A percentile compares a stretch with the other conserved stretches of the same genome.
Conservation (phyloP, 2,113 vertebrate species). For the Ochotona princeps region DNA sequence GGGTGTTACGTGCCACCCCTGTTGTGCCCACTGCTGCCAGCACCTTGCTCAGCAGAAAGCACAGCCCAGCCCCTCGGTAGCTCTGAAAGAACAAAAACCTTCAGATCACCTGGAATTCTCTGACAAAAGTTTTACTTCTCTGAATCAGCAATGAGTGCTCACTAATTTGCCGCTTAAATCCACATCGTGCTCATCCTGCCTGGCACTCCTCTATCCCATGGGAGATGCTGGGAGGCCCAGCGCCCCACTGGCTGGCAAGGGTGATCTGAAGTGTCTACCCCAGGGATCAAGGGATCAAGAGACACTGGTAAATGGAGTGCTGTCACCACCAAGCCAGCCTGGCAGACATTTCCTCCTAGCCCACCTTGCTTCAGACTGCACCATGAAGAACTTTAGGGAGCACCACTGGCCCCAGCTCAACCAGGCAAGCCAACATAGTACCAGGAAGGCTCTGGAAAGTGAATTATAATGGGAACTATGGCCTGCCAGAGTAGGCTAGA, state of each 20-base stretch:
- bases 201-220: neutral
- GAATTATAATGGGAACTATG: neutral
- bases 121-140: neutral
- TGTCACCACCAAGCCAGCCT: neutral
- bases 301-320: fast-evolving
- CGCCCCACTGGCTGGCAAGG: neutral
- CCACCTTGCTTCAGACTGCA: neutral
- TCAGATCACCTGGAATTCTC: neutral
- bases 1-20: neutral
- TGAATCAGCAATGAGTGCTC: neutral
- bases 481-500: neutral
- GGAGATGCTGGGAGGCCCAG: neutral
- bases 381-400: too few relatives aligned
- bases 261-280: too few relatives aligned
- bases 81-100: neutral
- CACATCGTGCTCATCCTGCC: neutral
- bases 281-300: neutral
- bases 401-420: neutral
- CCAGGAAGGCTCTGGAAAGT: neutral
- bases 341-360: too few relatives aligned
- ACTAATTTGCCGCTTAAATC: neutral
- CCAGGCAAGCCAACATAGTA: neutral
- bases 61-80: neutral
- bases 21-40: neutral
- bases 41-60: neutral